Evolutionary conservation across 2,113 vertebrate species (phyloP).

Genomic region (Hydrochoerus hydrochaeris): DNA sequence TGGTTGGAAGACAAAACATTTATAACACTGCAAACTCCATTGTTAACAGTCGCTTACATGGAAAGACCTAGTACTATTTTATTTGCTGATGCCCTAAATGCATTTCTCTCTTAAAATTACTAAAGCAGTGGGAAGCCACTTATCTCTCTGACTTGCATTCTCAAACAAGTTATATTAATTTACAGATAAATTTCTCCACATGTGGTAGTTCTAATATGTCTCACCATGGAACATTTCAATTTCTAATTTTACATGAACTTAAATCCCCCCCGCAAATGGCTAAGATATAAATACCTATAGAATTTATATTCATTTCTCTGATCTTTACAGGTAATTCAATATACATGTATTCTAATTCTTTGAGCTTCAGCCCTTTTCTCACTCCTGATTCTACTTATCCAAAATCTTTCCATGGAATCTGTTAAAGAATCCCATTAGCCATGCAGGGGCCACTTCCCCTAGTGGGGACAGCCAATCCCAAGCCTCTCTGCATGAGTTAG

Average conservation of each 20-base stretch:
- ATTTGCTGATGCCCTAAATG: background rate
- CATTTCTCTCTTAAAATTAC: conserved; percentile 9
- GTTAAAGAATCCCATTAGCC: background rate
- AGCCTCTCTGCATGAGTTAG: too few species aligned
- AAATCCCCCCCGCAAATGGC: background rate
- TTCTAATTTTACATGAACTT: background rate
- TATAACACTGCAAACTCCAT: conserved; percentile 62
- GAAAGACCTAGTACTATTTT: conserved; percentile 57
- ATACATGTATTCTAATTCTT: conserved; percentile 15
- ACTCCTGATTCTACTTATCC: background rate
- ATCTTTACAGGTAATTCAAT: background rate
- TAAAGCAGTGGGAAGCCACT: background rate
- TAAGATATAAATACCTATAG: background rate
- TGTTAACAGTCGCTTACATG: conserved; percentile 62
- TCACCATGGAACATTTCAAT: background rate
- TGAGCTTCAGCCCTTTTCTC: background rate
- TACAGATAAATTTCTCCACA: background rate
- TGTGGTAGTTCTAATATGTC: background rate
- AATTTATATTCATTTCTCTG: conserved; percentile 11
- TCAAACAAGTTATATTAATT: background rate
- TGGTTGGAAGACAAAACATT: background rate
- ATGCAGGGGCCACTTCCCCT: too few species aligned
- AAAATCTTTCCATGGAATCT: background rate
- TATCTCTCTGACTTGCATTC: background rate
- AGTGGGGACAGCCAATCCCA: too few species aligned